Percentiles rank a stretch among this genome's conserved stretches.
Evolutionary conservation across 2,888 invertebrate species (phyloP).

Genomic region (Drosophila meridionalis): DNA sequence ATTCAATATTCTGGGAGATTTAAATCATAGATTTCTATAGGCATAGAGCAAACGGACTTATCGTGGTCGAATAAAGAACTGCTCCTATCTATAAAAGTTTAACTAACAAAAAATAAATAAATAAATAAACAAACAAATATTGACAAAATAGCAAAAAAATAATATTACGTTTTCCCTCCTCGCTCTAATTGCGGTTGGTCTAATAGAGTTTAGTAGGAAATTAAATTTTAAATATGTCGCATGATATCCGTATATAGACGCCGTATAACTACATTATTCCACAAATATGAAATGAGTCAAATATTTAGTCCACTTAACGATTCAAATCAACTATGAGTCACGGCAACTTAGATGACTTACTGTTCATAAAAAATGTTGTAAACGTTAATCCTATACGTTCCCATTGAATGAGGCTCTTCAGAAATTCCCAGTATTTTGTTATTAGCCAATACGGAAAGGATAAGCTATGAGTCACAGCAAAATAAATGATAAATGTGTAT

Average conservation of each 20-base stretch:
- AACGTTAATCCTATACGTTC: neutral
- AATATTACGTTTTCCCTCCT: neutral
- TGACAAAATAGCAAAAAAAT: neutral
- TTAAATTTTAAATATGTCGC: neutral
- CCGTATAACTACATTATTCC: neutral
- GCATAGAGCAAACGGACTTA: neutral
- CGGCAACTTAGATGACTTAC: neutral
- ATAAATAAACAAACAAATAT: neutral
- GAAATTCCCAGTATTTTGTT: neutral
- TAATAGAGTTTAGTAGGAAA: neutral
- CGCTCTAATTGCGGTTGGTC: too few species aligned
- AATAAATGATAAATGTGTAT: neutral
- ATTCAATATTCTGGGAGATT: neutral
- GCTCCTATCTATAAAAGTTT: neutral
- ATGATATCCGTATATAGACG: neutral
- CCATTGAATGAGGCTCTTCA: neutral
- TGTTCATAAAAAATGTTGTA: neutral
- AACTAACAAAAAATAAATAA: neutral
- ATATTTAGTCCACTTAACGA: neutral
- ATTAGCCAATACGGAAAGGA: neutral
- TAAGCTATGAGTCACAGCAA: neutral
- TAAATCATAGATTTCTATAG: neutral
- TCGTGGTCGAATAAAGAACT: neutral
- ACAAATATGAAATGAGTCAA: neutral
- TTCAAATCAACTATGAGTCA: neutral